A percentile compares a stretch with the other conserved stretches of the same genome.
Conservation (phyloP, 2,888 invertebrate species). For the Chloromyia formosa region DNA sequence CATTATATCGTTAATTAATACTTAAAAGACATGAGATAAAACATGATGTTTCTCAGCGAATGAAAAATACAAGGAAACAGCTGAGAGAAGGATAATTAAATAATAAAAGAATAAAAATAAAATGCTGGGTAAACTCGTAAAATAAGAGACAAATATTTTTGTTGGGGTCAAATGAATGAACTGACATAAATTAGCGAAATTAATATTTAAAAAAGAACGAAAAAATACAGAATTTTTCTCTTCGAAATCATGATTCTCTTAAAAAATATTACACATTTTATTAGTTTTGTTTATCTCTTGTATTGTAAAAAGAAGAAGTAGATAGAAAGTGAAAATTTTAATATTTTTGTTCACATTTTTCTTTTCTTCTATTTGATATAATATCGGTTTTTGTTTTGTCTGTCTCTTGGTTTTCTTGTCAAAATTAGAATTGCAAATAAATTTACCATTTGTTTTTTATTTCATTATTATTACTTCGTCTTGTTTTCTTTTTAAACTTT, state of each 20-base stretch:
- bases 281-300: conserved; percentile 11
- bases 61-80: conserved; percentile 25
- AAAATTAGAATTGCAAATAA: conserved; percentile 1
- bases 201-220: conserved; percentile 32
- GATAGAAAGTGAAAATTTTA: conserved; percentile 28
- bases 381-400: conserved; percentile 23
- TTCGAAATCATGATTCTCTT: conserved; percentile 45
- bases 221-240: conserved; percentile 46
- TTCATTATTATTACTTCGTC: conserved; percentile 45
- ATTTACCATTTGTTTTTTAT: conserved; percentile 37
- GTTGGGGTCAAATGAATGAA: no score
- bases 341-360: conserved; percentile 23
- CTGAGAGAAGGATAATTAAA: no score
- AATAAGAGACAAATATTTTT: neutral
- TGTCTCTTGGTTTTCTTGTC: conserved; percentile 6
- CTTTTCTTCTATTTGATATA: conserved; percentile 34
- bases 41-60: conserved; percentile 35
- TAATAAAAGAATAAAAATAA: neutral
- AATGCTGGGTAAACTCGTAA: neutral
- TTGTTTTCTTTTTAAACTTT: conserved; percentile 48
- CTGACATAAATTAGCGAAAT: no score
- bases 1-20: conserved; percentile 35
- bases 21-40: conserved; percentile 39
- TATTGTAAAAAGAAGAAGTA: conserved; percentile 35
- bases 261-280: conserved; percentile 30